Base-by-base conservation (phyloP, 1,140 invertebrate species). In the Homalodisca vitripennis region DNA sequence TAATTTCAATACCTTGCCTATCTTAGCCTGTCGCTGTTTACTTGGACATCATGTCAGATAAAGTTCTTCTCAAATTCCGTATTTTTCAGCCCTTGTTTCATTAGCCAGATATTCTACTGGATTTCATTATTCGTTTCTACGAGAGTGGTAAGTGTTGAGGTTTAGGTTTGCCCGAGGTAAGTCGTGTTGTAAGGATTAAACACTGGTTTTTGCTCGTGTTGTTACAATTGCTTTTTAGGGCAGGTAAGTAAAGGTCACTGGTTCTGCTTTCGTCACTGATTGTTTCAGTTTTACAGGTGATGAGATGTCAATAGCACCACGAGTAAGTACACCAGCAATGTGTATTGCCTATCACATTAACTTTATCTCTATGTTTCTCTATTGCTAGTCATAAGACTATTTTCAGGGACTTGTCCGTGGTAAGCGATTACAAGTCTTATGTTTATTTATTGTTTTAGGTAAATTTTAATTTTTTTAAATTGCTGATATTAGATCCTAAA, bases 341-440 rank as follows among this genome's bases (percentile, higher is more conserved):
- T 53, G 20, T 14, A 27, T 60, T 22, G 29, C 27, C 6, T 6
- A 41, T n/a, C n/a, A 60, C 26, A 27, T 14, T 30, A 22, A 22
- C 6, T 53, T 53, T 12, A n/a, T 60, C 29, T 22, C 26, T 24
- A 24, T 13, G 12, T 27, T 24, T 60, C 10, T 13, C 12, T 60
- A 27, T 60, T 2, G 10, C 14, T 27, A 60, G 14, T 41, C 34
- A 41, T 27, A 60, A 22, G 26, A 6, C 17, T 51, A 20, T n/a
- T 60, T 60, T 26, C 55, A 60, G 27, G 27, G 55, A 60, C 55
- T 60, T 60, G 55, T 2, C 24, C 24, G 22, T 27, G 55, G 55
- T 60, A 26, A 60, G 55, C 55, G 55, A 60, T 22, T 60, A 24
- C 55, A 60, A 30, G 55, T 60, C 55, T 60, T 60, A n/a, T 12